These are phyloP conservation scores for Psephotus haematonotus DNA, from an alignment of 2,113 vertebrate genomes.

Conservation along the genomic window DNA sequence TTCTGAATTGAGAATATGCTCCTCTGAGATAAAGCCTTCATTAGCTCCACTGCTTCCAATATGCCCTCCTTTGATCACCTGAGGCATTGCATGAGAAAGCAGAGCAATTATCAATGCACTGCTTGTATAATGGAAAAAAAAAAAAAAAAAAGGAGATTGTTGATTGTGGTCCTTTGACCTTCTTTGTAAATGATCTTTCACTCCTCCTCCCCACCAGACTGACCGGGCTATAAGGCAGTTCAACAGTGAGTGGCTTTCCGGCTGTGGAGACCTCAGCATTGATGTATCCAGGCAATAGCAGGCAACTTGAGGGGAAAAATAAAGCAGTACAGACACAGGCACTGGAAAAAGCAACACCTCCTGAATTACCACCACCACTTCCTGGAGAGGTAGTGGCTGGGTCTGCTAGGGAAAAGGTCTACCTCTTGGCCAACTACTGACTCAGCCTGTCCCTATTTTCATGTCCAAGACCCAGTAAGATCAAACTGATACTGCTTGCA, in stretches of 20 bases:
- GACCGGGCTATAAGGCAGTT: background rate
- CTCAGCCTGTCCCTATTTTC: conserved; percentile 4
- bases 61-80: background rate
- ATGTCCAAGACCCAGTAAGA: background rate
- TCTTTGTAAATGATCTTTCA: background rate
- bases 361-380: background rate
- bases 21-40: background rate
- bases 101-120: background rate
- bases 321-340: background rate
- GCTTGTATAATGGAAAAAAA: background rate
- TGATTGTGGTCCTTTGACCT: background rate
- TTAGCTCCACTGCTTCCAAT: background rate
- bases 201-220: background rate
- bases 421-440: background rate
- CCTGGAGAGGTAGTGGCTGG: background rate
- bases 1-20: fast-evolving
- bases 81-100: background rate
- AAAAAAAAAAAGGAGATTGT: background rate
- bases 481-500: background rate
- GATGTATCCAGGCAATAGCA: background rate
- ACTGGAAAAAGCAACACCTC: conserved; percentile 25
- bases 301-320: background rate
- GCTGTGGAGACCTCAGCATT: background rate
- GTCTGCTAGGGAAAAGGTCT: background rate
- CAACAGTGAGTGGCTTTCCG: conserved; percentile 6